phyloP scores from a whole-genome alignment of 2,797 vertebrate species.

The Sebastes diploproa region DNA sequence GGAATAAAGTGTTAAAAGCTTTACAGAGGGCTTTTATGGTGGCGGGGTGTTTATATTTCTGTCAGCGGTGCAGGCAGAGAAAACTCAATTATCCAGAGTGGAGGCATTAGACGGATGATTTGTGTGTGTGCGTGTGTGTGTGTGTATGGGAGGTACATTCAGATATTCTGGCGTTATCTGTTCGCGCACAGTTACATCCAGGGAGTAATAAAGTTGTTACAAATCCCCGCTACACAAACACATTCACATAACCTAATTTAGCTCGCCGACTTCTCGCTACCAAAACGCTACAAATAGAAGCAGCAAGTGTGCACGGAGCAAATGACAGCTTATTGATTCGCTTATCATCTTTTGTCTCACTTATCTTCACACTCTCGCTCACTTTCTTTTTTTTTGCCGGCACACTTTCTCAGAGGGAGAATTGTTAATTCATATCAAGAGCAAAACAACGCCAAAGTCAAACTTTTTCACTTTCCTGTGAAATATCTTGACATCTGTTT shows the following conservation, averaged over 20 bases:
- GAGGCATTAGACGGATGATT: conserved; percentile 57
- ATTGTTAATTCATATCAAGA: too few relatives aligned
- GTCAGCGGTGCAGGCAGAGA: conserved; percentile 30
- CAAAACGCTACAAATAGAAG: conserved; percentile 31
- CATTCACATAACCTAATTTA: conserved; percentile 43
- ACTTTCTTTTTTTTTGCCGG: not conserved
- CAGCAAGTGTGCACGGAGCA: not conserved
- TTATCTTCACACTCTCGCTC: not conserved
- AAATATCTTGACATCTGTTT: not conserved
- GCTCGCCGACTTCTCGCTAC: not conserved
- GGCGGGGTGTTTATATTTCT: conserved; percentile 52
- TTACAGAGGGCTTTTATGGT: conserved; percentile 10
- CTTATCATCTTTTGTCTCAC: conserved; percentile 11
- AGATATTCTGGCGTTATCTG: conserved; percentile 52
- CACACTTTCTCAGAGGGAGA: not conserved
- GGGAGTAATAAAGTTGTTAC: conserved; percentile 62
- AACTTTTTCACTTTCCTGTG: not conserved
- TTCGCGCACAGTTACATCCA: conserved; percentile 45
- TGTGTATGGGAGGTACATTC: conserved; percentile 22
- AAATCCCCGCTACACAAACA: conserved; percentile 34
- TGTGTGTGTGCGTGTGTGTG: conserved; percentile 28
- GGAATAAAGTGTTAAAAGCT: conserved; percentile 32
- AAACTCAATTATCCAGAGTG: conserved; percentile 73
- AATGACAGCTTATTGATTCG: conserved; percentile 6
- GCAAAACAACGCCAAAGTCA: not conserved